phyloP scores from a whole-genome alignment of 1,140 invertebrate genomes.

The Lordiphosa clarofinis region DNA sequence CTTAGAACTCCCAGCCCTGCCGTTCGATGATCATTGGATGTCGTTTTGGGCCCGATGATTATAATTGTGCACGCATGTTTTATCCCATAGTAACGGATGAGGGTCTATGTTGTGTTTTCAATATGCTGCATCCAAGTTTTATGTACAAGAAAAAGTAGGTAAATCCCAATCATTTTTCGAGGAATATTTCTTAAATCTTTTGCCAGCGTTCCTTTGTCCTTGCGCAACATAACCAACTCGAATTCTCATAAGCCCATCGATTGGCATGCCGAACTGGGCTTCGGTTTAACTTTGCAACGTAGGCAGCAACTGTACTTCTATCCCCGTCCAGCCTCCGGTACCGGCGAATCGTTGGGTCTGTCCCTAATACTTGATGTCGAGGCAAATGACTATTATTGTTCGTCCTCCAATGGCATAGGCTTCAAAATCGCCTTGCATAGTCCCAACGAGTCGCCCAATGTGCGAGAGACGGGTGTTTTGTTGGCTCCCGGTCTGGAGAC shows the following conservation, averaged over 20 bases:
- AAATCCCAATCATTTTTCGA: no score
- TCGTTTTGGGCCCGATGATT: constrained; percentile 82
- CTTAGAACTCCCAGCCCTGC: constrained; percentile 83
- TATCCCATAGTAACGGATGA: constrained; percentile 89
- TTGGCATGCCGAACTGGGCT: constrained; percentile 88
- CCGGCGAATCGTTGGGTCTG: constrained; percentile 85
- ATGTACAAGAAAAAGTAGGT: constrained; percentile 82
- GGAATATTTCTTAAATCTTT: no score
- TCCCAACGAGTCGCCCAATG: constrained; percentile 88
- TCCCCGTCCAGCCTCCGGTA: constrained; percentile 83
- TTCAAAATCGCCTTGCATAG: constrained; percentile 87
- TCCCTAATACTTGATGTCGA: constrained; percentile 86
- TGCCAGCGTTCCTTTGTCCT: constrained; percentile 28
- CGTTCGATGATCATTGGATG: constrained; percentile 85
- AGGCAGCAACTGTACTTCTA: constrained; percentile 77
- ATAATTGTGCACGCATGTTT: constrained; percentile 85
- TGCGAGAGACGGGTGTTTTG: constrained; percentile 85
- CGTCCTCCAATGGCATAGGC: constrained; percentile 86
- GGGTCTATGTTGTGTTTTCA: constrained; percentile 91
- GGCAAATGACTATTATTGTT: constrained; percentile 87
- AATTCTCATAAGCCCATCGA: constrained; percentile 80
- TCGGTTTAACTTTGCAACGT: constrained; percentile 80
- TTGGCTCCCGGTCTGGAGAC: constrained; percentile 85
- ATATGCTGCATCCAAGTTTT: constrained; percentile 84
- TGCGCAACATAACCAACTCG: constrained; percentile 34